Evolutionary conservation across 2,888 invertebrate genomes (phyloP).

Genomic region (Acleris cristana): DNA sequence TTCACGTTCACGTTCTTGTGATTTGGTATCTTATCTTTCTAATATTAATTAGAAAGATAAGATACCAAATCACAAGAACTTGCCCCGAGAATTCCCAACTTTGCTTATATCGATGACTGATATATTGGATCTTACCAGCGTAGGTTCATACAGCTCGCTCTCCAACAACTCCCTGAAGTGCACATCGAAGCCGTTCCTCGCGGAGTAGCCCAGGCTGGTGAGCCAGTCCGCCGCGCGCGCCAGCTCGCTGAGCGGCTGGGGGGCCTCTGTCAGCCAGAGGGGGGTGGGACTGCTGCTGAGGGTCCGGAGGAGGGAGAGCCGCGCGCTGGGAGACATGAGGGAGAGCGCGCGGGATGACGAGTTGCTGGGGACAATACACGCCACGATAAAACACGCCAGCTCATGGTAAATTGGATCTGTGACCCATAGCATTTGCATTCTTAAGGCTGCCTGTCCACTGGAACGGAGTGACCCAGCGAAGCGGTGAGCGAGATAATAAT

Average conservation of each 20-base stretch:
- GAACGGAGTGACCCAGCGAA: too few species aligned
- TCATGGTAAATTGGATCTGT: too few species aligned
- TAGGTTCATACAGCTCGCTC: constrained; percentile 85
- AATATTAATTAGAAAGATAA: too few species aligned
- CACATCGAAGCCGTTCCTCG: constrained; percentile 88
- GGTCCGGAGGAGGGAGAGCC: constrained; percentile 55
- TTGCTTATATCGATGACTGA: too few species aligned
- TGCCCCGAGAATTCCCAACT: too few species aligned
- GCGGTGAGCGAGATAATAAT: too few species aligned
- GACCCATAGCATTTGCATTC: too few species aligned
- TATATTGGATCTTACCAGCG: constrained; percentile 79
- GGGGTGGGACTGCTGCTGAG: constrained; percentile 62
- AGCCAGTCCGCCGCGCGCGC: constrained; percentile 88
- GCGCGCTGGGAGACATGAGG: constrained; percentile 62
- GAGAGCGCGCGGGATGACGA: constrained; percentile 66
- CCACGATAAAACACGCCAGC: too few species aligned
- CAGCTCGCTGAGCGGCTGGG: constrained; percentile 54
- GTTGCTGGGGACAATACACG: constrained; percentile 56
- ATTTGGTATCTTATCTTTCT: too few species aligned
- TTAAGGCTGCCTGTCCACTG: too few species aligned
- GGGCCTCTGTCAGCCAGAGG: constrained; percentile 68
- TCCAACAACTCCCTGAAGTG: constrained; percentile 87
- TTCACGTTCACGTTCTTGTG: too few species aligned
- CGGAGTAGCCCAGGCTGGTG: constrained; percentile 88
- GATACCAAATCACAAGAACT: too few species aligned